A percentile compares a stretch with the other conserved stretches of the same genome.
These are phyloP conservation scores for Xanthorhoe spadicearia DNA, from an alignment of 2,888 invertebrate genomes.

Conservation along the genomic window DNA sequence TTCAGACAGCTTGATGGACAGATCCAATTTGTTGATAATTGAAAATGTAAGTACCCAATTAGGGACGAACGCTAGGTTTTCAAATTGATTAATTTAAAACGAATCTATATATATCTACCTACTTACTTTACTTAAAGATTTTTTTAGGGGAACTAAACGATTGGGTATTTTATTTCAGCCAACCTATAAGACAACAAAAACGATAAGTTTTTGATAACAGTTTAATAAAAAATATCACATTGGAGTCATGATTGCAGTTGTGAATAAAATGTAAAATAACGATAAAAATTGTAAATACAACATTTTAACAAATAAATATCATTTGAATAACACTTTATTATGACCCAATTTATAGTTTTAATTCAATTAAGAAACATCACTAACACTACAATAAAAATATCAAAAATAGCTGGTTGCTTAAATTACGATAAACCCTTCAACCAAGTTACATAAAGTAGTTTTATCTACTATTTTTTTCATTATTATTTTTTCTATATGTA, in stretches of 20 bases:
- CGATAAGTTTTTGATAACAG: not conserved
- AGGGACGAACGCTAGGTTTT: slow-evolving; percentile 37
- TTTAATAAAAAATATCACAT: slow-evolving; percentile 5
- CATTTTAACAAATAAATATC: not conserved
- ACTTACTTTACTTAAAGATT: too few species aligned
- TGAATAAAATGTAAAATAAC: not conserved
- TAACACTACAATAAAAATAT: not conserved
- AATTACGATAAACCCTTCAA: not conserved
- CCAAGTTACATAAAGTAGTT: not conserved
- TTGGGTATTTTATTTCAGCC: too few species aligned
- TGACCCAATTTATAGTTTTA: too few species aligned
- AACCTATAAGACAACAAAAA: not conserved
- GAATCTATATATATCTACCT: too few species aligned
- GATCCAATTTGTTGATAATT: slow-evolving; percentile 50
- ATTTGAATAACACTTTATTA: too few species aligned
- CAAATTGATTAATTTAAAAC: too few species aligned
- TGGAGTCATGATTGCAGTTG: not conserved
- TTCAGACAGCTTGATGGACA: slow-evolving; percentile 43
- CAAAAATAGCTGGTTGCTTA: not conserved
- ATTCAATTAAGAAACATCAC: too few species aligned
- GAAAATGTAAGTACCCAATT: slow-evolving; percentile 47
- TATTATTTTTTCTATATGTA: too few species aligned
- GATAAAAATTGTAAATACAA: not conserved
- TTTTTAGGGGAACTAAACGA: not conserved
- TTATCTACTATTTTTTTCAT: too few species aligned